Evolutionary conservation across 2,797 vertebrate genomes (phyloP), one percentile per base, ranked within the genome.

Genomic region (Cuculus canorus): DNA sequence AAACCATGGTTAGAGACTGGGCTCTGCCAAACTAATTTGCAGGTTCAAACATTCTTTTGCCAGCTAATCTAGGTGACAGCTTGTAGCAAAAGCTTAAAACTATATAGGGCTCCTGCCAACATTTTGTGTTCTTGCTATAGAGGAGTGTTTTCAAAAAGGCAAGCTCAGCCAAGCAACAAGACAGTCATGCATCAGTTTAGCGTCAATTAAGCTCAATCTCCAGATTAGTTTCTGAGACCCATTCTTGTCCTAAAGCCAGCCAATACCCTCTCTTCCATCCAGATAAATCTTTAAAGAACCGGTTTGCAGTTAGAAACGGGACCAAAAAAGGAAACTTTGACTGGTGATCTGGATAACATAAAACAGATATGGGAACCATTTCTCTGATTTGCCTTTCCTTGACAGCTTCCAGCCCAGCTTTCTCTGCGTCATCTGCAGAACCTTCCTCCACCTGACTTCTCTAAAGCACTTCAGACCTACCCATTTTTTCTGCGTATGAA

Each of bases 11-110:
- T 54, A 71, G 50, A 92, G 50, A 56, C 17, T 15, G 27, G 27
- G 32, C 57, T 59, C 57, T 81, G 89, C 81, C 90, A 80, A 93
- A 95, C 78, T 64, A 19, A 80, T 92, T 30, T 64, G 32, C 86
- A 91, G 86, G 71, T 93, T 92, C 82, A 77, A 85, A 81, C 16
- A 57, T 23, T 39, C 45, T 87, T 77, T 56, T 93, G 86, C 91
- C 86, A 94, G 66, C 45, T 88, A 60, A 90, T 83, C 41, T 32
- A 96, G 90, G 84, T 91, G 79, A 87, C 93, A 94, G 91, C 76
- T 91, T 95, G 94, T 65, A 82, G 53, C 71, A 82, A 64, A 84
- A 92, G 86, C 86, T 85, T 89, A 89, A 93, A 88, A 71, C 54
- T 39, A 80, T 1, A 19, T 0, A 70, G 22, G 64, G 30, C 30